A percentile compares a stretch with the other conserved stretches of the same genome.
These are phyloP conservation scores for Endotricha flammealis DNA, from an alignment of 2,888 invertebrate species.

Conservation along the genomic window DNA sequence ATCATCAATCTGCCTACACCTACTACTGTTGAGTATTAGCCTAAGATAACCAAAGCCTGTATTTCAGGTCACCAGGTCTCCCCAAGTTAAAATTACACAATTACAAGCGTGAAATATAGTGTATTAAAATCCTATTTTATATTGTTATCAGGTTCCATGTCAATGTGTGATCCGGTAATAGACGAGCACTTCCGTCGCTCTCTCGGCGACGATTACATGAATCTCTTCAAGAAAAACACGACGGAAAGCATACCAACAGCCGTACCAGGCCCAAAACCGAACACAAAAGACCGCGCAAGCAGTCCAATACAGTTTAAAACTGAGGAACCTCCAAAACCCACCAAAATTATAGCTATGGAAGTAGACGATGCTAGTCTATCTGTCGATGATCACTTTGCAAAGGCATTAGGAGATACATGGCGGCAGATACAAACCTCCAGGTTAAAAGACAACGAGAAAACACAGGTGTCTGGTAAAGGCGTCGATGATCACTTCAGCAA, in stretches of 20 bases:
- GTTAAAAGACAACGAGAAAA: slow-evolving; percentile 62
- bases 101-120: too few species aligned
- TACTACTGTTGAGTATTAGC: too few species aligned
- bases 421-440: slow-evolving; percentile 82
- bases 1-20: too few species aligned
- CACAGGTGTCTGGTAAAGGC: slow-evolving; percentile 41
- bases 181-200: slow-evolving; percentile 97
- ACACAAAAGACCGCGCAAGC: slow-evolving; percentile 70
- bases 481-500: slow-evolving; percentile 95
- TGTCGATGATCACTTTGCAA: slow-evolving; percentile 95
- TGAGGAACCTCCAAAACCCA: slow-evolving; percentile 53
- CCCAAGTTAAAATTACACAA: too few species aligned
- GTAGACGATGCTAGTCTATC: slow-evolving; percentile 80
- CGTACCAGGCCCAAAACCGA: slow-evolving; percentile 53
- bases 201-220: slow-evolving; percentile 88
- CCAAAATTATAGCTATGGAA: slow-evolving; percentile 75
- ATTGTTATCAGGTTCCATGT: slow-evolving; percentile 79
- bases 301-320: slow-evolving; percentile 67
- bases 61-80: too few species aligned
- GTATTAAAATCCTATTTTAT: not conserved
- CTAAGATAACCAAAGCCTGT: too few species aligned
- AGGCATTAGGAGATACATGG: slow-evolving; percentile 93
- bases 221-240: slow-evolving; percentile 81
- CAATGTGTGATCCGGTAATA: slow-evolving; percentile 92
- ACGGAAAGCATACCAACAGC: slow-evolving; percentile 36